Percentiles rank a stretch among this genome's conserved stretches.
Evolutionary conservation across 1,140 invertebrate species (phyloP).

Genomic region (Scaptodrosophila lebanonensis): DNA sequence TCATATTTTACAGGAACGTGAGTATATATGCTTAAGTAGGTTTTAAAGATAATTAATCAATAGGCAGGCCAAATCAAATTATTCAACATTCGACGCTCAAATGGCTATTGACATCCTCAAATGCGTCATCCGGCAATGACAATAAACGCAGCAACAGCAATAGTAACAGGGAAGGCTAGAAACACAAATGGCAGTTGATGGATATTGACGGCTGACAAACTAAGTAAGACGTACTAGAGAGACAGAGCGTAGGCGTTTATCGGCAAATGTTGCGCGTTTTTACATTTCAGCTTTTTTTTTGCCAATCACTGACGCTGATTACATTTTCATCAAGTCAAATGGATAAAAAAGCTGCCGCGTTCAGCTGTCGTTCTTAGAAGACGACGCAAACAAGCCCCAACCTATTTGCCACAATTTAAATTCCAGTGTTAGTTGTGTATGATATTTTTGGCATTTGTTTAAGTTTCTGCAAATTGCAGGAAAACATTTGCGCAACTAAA

Average conservation of each 20-base stretch:
- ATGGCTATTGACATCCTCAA: slow-evolving; percentile 14
- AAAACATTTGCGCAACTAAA: slow-evolving; percentile 37
- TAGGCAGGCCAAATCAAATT: slow-evolving; percentile 27
- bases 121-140: slow-evolving; percentile 2
- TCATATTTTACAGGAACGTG: background rate
- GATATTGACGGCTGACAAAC: background rate
- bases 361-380: too few relatives aligned
- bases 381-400: slow-evolving; percentile 6
- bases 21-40: background rate
- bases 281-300: background rate
- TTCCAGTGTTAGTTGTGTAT: too few relatives aligned
- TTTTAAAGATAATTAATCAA: slow-evolving; percentile 50
- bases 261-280: too few relatives aligned
- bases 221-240: background rate
- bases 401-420: slow-evolving; percentile 1
- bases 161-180: too few relatives aligned
- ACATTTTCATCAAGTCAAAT: slow-evolving; percentile 13
- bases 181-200: too few relatives aligned
- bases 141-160: too few relatives aligned
- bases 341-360: slow-evolving; percentile 4
- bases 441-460: too few relatives aligned
- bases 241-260: background rate
- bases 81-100: slow-evolving; percentile 14
- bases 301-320: slow-evolving; percentile 6
- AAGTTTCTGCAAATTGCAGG: slow-evolving; percentile 53